Evolutionary conservation across 1,140 invertebrate genomes (phyloP).

Genomic region (Lepidurus packardi): DNA sequence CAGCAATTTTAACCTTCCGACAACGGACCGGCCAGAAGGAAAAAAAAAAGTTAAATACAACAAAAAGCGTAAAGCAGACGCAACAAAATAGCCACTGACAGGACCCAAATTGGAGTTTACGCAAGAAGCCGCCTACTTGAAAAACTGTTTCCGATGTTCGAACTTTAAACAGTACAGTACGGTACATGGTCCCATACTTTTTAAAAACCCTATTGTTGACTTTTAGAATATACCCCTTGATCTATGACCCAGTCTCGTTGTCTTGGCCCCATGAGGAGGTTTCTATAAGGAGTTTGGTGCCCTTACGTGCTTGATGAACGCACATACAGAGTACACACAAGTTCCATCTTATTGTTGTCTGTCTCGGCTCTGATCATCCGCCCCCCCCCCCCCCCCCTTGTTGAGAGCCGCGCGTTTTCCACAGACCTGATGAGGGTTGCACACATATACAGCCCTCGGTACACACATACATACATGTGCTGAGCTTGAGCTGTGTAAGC

Average conservation of each 20-base stretch:
- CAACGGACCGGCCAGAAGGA: not conserved
- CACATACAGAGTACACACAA: not conserved
- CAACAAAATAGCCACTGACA: not conserved
- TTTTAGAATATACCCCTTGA: not conserved
- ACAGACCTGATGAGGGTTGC: not conserved
- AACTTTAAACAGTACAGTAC: not conserved
- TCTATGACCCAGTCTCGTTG: not conserved
- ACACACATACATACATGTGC: slow-evolving; percentile 1
- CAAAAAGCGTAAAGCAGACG: not conserved
- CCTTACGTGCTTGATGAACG: not conserved
- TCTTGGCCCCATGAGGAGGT: not conserved
- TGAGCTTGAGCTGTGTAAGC: slow-evolving; percentile 12
- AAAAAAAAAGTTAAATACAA: not conserved
- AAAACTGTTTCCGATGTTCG: not conserved
- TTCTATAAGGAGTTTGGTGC: not conserved
- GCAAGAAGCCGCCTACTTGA: slow-evolving; percentile 21
- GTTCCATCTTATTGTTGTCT: slow-evolving; percentile 13
- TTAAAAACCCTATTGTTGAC: not conserved
- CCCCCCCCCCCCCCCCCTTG: not conserved
- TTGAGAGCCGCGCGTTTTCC: not conserved
- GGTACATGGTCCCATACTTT: not conserved
- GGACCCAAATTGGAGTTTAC: not conserved
- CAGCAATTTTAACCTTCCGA: slow-evolving; percentile 10
- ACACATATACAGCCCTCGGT: not conserved
- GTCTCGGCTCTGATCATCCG: not conserved